Conservation (phyloP, 2,113 vertebrate species). For the Orycteropus afer region DNA sequence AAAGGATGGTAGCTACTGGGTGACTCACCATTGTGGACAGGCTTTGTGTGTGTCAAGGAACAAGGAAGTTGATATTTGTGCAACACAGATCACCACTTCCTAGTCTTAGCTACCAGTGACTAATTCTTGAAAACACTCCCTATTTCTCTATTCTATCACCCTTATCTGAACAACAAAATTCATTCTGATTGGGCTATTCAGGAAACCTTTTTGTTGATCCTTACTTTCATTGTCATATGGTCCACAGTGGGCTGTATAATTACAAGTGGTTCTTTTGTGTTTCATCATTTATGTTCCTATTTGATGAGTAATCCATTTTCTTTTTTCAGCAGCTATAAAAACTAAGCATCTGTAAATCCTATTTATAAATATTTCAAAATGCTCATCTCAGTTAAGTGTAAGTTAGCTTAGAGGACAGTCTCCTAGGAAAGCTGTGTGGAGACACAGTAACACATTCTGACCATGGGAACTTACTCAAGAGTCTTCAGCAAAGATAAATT, state of each 20-base stretch:
- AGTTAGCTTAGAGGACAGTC: conserved; percentile 24
- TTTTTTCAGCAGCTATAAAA: conserved; percentile 52
- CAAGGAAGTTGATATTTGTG: background rate
- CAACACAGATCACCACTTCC: background rate
- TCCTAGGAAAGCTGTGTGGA: conserved; percentile 59
- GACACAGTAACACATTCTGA: background rate
- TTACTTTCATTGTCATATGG: background rate
- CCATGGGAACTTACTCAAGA: background rate
- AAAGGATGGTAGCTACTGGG: background rate
- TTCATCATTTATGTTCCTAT: background rate
- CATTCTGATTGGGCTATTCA: background rate
- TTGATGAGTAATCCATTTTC: conserved; percentile 16
- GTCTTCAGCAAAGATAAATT: background rate
- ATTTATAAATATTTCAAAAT: conserved; percentile 74
- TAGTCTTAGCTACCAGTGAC: background rate
- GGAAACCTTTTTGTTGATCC: background rate
- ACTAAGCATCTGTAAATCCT: conserved; percentile 61
- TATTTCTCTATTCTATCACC: background rate
- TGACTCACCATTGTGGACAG: background rate
- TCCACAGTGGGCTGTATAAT: background rate
- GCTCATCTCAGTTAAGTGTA: conserved; percentile 39
- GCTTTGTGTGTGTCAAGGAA: background rate
- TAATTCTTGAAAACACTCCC: background rate
- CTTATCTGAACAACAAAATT: background rate
- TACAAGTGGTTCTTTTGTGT: background rate